These are phyloP conservation scores for Drosophila setifemur DNA, from an alignment of 1,140 invertebrate species.

Conservation along the genomic window DNA sequence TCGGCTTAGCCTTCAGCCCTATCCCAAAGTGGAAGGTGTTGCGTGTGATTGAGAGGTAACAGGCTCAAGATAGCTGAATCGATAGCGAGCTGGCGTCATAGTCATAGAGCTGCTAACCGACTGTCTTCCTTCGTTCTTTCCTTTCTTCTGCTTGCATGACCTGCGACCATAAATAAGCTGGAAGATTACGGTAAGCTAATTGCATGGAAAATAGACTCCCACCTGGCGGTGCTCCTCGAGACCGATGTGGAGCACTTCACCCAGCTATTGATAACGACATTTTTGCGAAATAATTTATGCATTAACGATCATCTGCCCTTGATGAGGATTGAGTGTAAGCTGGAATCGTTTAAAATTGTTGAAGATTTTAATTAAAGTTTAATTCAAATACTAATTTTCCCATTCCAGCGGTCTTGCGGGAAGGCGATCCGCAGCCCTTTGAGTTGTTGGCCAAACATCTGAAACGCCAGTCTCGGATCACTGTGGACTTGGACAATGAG, in stretches of 20 bases:
- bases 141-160: conserved; percentile 20
- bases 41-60: conserved; percentile 36
- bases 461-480: conserved; percentile 60
- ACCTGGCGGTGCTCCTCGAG: conserved; percentile 86
- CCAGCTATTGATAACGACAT: conserved; percentile 84
- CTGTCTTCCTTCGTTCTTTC: not conserved
- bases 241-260: conserved; percentile 86
- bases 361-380: no score
- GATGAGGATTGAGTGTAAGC: conserved; percentile 87
- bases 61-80: conserved; percentile 11
- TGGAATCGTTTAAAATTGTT: not conserved
- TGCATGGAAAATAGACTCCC: conserved; percentile 86
- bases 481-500: conserved; percentile 39
- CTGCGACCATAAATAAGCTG: conserved; percentile 82
- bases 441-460: conserved; percentile 71
- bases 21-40: not conserved
- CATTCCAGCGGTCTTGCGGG: conserved; percentile 83
- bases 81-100: conserved; percentile 29
- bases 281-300: conserved; percentile 85
- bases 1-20: not conserved
- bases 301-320: conserved; percentile 87
- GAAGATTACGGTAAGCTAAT: conserved; percentile 87
- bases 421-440: conserved; percentile 83
- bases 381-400: not conserved
- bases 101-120: conserved; percentile 9